phyloP scores from a whole-genome alignment of 2,113 vertebrate genomes.

The Poecile atricapillus region DNA sequence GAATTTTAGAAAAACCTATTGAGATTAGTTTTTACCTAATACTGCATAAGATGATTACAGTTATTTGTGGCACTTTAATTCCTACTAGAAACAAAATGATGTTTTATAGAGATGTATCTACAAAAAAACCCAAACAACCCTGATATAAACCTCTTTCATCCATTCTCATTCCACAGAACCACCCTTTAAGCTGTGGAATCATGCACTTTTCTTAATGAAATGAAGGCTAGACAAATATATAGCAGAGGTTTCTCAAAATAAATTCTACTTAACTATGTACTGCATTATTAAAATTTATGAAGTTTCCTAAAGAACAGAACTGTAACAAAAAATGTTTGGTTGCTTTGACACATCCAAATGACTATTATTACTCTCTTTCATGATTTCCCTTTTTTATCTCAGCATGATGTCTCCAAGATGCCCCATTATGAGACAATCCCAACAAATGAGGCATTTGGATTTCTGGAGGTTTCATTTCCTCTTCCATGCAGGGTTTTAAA shows the following conservation, averaged over 20 bases:
- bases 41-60: slow-evolving; percentile 87
- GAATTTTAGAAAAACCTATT: slow-evolving; percentile 70
- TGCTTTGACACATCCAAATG: not conserved
- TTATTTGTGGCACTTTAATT: slow-evolving; percentile 87
- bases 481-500: not conserved
- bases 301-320: not conserved
- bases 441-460: not conserved
- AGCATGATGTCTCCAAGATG: not conserved
- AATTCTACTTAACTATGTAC: not conserved
- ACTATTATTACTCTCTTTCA: not conserved
- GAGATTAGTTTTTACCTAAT: slow-evolving; percentile 86
- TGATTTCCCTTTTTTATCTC: not conserved
- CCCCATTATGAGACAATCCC: not conserved
- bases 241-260: not conserved
- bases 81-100: slow-evolving; percentile 68
- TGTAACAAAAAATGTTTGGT: not conserved
- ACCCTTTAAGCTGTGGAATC: slow-evolving; percentile 49
- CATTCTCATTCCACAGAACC: slow-evolving; percentile 34
- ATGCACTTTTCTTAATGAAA: slow-evolving; percentile 61
- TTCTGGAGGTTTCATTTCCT: not conserved
- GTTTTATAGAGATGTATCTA: slow-evolving; percentile 69
- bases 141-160: slow-evolving; percentile 53
- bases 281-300: not conserved
- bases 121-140: not conserved
- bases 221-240: not conserved